Evolutionary conservation across 1,140 invertebrate species (phyloP).

Genomic region (Apis florea): DNA sequence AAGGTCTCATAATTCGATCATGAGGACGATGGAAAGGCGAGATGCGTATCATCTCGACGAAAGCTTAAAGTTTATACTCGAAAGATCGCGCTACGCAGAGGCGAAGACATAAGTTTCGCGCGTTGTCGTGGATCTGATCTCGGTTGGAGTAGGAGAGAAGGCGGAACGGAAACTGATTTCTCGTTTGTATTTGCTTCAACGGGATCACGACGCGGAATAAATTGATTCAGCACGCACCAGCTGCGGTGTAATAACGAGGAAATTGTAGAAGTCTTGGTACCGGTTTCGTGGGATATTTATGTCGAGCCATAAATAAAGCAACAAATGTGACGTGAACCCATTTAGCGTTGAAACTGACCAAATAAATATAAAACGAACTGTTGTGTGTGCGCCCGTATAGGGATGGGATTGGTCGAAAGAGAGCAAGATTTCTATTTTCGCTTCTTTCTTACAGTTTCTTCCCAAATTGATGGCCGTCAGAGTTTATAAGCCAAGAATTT

Average conservation of each 20-base stretch:
- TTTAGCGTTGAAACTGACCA: slow-evolving; percentile 28
- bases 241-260: slow-evolving; percentile 47
- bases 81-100: slow-evolving; percentile 9
- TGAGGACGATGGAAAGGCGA: not conserved
- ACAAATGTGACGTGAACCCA: slow-evolving; percentile 17
- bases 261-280: slow-evolving; percentile 35
- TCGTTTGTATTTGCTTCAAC: slow-evolving; percentile 14
- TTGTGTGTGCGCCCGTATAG: not conserved
- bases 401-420: too few relatives aligned
- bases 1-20: too few relatives aligned
- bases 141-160: not conserved
- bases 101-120: not conserved
- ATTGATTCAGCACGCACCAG: slow-evolving; percentile 42
- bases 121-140: not conserved
- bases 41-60: slow-evolving; percentile 9
- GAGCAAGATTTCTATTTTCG: too few relatives aligned
- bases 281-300: slow-evolving; percentile 24
- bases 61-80: slow-evolving; percentile 42
- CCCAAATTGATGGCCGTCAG: too few relatives aligned
- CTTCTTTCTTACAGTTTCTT: too few relatives aligned
- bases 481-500: too few relatives aligned
- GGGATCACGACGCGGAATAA: slow-evolving; percentile 44
- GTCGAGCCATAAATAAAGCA: slow-evolving; percentile 17
- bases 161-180: slow-evolving; percentile 19
- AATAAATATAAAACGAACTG: slow-evolving; percentile 9